Evolutionary conservation across 2,888 invertebrate genomes (phyloP).

Genomic region (Platerodrilus igneus): DNA sequence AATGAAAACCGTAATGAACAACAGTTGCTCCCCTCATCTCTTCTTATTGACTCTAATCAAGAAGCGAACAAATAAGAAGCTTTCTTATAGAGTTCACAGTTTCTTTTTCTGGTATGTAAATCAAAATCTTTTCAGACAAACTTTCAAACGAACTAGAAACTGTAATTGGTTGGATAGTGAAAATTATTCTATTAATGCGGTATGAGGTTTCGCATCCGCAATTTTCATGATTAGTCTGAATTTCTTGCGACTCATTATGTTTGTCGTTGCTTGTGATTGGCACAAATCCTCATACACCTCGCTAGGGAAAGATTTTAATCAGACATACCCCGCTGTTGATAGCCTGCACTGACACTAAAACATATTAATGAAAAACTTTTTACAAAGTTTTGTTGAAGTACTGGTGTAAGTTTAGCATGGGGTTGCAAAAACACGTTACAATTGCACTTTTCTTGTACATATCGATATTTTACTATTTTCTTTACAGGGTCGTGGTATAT

Average conservation of each 20-base stretch:
- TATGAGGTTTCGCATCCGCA: constrained; percentile 15
- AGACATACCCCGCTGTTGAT: constrained; percentile 34
- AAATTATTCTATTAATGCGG: constrained; percentile 27
- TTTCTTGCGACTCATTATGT: constrained; percentile 23
- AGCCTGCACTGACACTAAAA: constrained; percentile 27
- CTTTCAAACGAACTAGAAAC: constrained; percentile 21
- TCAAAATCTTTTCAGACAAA: constrained; percentile 19
- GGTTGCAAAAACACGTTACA: too few relatives aligned
- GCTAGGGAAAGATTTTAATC: constrained; percentile 40
- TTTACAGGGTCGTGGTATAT: too few relatives aligned
- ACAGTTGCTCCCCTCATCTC: constrained; percentile 22
- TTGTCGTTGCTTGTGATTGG: constrained; percentile 37
- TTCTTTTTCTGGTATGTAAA: constrained; percentile 28
- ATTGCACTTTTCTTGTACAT: too few relatives aligned
- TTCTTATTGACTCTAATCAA: constrained; percentile 36
- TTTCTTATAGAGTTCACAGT: constrained; percentile 16
- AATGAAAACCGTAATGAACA: constrained; percentile 39
- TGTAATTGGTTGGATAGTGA: constrained; percentile 25
- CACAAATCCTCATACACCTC: constrained; percentile 38
- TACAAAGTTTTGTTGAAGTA: too few relatives aligned
- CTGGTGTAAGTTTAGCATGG: too few relatives aligned
- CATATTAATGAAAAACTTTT: constrained; percentile 27
- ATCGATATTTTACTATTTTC: too few relatives aligned
- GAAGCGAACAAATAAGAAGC: constrained; percentile 33
- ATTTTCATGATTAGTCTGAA: constrained; percentile 31